These are phyloP conservation scores for Melanostigma gelatinosum DNA, from an alignment of 2,113 vertebrate genomes.

Conservation along the genomic window DNA sequence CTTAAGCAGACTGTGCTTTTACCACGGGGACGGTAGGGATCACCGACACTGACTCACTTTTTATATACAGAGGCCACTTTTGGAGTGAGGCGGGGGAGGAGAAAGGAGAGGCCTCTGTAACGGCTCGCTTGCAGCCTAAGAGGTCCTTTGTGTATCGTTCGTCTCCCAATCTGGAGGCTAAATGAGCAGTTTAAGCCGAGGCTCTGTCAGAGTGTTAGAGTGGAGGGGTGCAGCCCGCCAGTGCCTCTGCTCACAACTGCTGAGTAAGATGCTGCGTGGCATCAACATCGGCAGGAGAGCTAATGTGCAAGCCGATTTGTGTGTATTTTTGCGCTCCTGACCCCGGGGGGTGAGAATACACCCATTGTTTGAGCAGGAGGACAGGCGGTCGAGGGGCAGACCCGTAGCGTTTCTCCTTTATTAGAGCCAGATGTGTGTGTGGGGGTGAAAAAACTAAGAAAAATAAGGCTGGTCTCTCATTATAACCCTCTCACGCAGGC, in stretches of 20 bases:
- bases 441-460: neutral
- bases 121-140: conserved; percentile 45
- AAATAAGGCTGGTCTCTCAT: conserved; percentile 18
- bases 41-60: conserved; percentile 9
- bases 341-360: conserved; percentile 47
- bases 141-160: conserved; percentile 51
- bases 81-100: conserved; percentile 8
- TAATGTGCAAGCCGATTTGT: conserved; percentile 21
- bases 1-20: conserved; percentile 29
- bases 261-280: conserved; percentile 61
- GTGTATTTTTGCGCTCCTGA: conserved; percentile 20
- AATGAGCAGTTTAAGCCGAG: conserved; percentile 54
- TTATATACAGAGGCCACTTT: conserved; percentile 16
- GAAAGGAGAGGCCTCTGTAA: conserved; percentile 29
- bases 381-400: neutral
- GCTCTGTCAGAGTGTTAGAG: conserved; percentile 21
- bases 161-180: conserved; percentile 33
- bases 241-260: conserved; percentile 28
- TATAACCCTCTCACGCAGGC: neutral
- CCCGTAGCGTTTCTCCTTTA: conserved; percentile 35
- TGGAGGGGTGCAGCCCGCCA: neutral
- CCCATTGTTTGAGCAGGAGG: conserved; percentile 49
- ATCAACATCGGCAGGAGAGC: conserved; percentile 53
- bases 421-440: conserved; percentile 63
- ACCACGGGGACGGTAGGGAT: conserved; percentile 27